A percentile compares a stretch with the other conserved stretches of the same genome.
phyloP scores from a whole-genome alignment of 2,888 invertebrate species.

The Bibio marci region DNA sequence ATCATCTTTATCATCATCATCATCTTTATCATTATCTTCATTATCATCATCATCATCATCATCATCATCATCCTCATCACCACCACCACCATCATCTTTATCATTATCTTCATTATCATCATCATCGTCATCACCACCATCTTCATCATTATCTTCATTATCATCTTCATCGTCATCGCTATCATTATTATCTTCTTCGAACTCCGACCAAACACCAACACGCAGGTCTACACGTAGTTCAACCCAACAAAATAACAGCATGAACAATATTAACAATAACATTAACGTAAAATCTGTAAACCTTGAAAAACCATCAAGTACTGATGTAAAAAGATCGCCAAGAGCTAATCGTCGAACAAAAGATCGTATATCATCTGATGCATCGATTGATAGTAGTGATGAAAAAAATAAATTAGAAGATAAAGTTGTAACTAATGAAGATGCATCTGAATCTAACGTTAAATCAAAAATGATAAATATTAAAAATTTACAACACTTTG shows the following conservation, averaged over 20 bases:
- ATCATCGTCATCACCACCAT: background rate
- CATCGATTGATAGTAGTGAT: conserved; percentile 43
- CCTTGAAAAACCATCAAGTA: conserved; percentile 6
- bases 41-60: too few species aligned
- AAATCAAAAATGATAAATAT: background rate
- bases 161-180: too few species aligned
- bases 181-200: too few species aligned
- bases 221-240: too few species aligned
- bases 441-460: background rate
- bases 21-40: too few species aligned
- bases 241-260: background rate
- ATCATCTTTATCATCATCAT: too few species aligned
- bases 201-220: too few species aligned
- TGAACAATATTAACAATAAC: conserved; percentile 4
- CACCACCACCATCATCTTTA: conserved; percentile 5
- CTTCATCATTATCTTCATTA: too few species aligned
- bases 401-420: conserved; percentile 29
- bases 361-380: conserved; percentile 47
- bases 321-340: conserved; percentile 42
- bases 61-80: conserved; percentile 12
- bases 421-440: conserved; percentile 4
- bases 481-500: too few species aligned
- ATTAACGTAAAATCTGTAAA: conserved; percentile 13
- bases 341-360: conserved; percentile 42
- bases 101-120: conserved; percentile 5